Evolutionary conservation across 2,888 invertebrate genomes (phyloP).

Genomic region (Aelia acuminata): DNA sequence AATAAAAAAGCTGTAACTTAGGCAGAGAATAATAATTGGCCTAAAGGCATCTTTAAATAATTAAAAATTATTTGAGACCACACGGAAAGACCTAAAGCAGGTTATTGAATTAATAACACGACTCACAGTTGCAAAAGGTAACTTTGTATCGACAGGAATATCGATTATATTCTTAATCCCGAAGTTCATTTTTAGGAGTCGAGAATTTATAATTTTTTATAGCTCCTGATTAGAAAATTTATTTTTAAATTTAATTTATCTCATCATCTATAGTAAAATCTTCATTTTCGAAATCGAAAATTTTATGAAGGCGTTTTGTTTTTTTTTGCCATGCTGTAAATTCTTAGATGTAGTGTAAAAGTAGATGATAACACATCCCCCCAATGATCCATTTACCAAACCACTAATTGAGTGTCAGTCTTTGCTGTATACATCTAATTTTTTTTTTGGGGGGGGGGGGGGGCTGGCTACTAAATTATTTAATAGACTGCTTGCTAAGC

Average conservation of each 20-base stretch:
- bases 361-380: no score
- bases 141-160: background rate
- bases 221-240: background rate
- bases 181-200: background rate
- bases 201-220: background rate
- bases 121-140: background rate
- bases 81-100: background rate
- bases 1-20: background rate
- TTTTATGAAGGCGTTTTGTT: no score
- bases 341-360: no score
- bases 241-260: background rate
- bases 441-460: no score
- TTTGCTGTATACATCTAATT: no score
- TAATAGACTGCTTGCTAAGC: no score
- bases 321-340: no score
- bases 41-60: background rate
- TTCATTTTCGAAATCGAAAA: background rate
- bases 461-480: no score
- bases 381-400: no score
- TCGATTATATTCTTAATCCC: background rate
- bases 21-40: background rate
- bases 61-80: background rate
- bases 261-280: background rate
- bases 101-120: conserved; percentile 48
- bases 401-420: no score